Evolutionary conservation across 2,113 vertebrate genomes (phyloP).

Genomic region (Semnopithecus entellus): DNA sequence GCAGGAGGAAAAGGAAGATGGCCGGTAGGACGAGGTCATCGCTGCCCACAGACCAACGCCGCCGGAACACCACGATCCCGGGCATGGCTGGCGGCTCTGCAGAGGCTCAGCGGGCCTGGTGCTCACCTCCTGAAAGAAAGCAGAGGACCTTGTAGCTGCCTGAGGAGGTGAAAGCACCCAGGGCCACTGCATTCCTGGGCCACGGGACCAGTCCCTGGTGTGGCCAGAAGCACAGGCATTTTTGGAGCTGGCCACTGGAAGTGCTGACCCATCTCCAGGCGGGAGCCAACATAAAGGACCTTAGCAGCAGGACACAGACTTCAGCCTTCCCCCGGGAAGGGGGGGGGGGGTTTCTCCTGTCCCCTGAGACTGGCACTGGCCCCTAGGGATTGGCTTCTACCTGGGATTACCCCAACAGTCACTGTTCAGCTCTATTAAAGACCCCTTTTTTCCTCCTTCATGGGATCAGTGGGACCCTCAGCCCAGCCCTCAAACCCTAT

Average conservation of each 20-base stretch:
- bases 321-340: not conserved
- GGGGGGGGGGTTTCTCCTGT: not conserved
- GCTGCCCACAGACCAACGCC: constrained; percentile 99
- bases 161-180: not conserved
- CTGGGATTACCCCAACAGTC: not conserved
- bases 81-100: constrained; percentile 89
- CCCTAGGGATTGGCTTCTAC: not conserved
- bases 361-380: not conserved
- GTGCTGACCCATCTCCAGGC: not conserved
- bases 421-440: not conserved
- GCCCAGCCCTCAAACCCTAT: not conserved
- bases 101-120: constrained; percentile 80
- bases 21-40: constrained; percentile 99
- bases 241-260: not conserved
- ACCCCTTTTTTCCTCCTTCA: not conserved
- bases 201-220: not conserved
- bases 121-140: constrained; percentile 81
- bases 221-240: not conserved
- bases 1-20: constrained; percentile 97
- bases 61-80: constrained; percentile 99
- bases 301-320: not conserved
- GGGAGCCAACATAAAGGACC: not conserved
- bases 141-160: not conserved
- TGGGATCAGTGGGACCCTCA: not conserved
- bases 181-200: not conserved